These are phyloP conservation scores for Paramormyrops hopkinsi DNA, from an alignment of 2,797 vertebrate species.

Conservation along the genomic window DNA sequence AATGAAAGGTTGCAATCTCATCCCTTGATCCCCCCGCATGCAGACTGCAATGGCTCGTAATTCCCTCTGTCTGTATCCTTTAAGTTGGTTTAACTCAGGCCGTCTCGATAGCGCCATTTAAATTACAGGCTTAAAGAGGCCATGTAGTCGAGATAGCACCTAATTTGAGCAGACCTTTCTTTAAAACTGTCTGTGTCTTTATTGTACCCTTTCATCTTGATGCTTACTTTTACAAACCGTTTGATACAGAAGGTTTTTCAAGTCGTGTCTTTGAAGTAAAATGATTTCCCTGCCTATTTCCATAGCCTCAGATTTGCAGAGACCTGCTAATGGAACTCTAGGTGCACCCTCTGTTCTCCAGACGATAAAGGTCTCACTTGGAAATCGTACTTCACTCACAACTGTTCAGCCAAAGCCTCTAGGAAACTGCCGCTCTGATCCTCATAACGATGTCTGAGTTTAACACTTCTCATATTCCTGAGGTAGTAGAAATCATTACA, in stretches of 20 bases:
- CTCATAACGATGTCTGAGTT: background rate
- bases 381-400: background rate
- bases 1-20: conserved; percentile 64
- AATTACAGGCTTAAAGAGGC: conserved; percentile 68
- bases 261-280: conserved; percentile 35
- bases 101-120: conserved; percentile 66
- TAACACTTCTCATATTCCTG: conserved; percentile 15
- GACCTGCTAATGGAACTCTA: conserved; percentile 7
- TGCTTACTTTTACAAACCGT: conserved; percentile 38
- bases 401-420: background rate
- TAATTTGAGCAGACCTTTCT: conserved; percentile 51
- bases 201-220: conserved; percentile 49
- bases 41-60: conserved; percentile 36
- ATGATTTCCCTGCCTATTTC: conserved; percentile 36
- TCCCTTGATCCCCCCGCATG: conserved; percentile 46
- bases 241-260: conserved; percentile 38
- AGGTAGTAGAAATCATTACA: background rate
- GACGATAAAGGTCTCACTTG: conserved; percentile 4
- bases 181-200: conserved; percentile 48
- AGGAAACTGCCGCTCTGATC: background rate
- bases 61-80: conserved; percentile 39
- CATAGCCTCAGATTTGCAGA: conserved; percentile 31
- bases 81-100: conserved; percentile 37
- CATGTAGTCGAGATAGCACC: conserved; percentile 62
- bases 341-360: conserved; percentile 1